A percentile compares a stretch with the other conserved stretches of the same genome.
Evolutionary conservation across 1,140 invertebrate species (phyloP).

Genomic region (Paramacrobiotus metropolitanus): DNA sequence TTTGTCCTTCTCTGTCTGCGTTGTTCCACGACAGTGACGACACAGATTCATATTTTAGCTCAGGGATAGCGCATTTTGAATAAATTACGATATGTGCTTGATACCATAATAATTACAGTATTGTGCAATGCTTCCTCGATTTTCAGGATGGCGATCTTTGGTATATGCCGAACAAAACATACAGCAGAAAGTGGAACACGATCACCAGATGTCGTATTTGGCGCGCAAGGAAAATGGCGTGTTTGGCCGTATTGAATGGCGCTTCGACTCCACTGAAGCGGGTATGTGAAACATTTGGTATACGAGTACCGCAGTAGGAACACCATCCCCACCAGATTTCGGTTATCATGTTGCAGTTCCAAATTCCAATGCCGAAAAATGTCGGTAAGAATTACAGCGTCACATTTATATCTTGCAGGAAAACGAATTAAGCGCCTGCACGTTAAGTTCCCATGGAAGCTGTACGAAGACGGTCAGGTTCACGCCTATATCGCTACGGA

Average conservation of each 20-base stretch:
- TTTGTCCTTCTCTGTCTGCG: too few relatives aligned
- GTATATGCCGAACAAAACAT: slow-evolving; percentile 1
- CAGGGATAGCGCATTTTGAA: too few relatives aligned
- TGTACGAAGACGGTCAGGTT: not conserved
- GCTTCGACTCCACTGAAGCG: not conserved
- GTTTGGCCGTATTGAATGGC: not conserved
- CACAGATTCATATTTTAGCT: not conserved
- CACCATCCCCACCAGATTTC: too few relatives aligned
- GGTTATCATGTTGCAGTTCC: too few relatives aligned
- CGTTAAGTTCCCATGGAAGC: not conserved
- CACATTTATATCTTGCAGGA: not conserved
- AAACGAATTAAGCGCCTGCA: not conserved
- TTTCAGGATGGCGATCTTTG: not conserved
- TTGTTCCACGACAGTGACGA: too few relatives aligned
- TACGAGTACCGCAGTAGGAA: too few relatives aligned
- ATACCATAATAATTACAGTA: too few relatives aligned
- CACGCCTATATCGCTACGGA: not conserved
- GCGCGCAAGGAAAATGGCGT: not conserved
- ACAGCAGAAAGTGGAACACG: not conserved
- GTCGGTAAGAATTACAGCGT: too few relatives aligned
- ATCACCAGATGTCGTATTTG: not conserved
- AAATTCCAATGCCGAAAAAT: too few relatives aligned
- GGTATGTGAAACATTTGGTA: too few relatives aligned
- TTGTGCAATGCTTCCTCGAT: too few relatives aligned
- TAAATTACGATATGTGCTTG: too few relatives aligned